Evolutionary conservation across 1,140 invertebrate species (phyloP), one percentile per base, ranked within the genome.

Genomic region (Hydropsyche tenuis): DNA sequence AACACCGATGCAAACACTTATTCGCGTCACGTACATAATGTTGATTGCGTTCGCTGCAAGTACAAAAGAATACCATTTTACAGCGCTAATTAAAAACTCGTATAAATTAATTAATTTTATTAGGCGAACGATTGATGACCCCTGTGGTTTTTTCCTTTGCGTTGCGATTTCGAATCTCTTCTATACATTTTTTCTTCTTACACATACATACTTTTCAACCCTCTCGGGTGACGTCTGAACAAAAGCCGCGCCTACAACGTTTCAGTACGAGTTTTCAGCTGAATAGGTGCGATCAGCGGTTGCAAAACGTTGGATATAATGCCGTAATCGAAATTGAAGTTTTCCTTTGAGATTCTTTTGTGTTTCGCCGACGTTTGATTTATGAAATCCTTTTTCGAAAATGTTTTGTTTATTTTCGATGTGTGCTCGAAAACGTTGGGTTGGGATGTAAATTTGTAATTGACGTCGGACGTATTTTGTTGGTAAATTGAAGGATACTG

Each of bases 161-260:
- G 30, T 37, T 37, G 30, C 30, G 30, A 22, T 53, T 22, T 16
- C 48, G 22, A 22, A 22, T 53, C 48, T 12, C 3, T 6, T 14
- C 16, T 12, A 12, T 22, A 12, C 48, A 6, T 4, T 16, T 16
- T 22, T 16, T 53, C 30, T 37, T 37, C 30, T 37, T 37, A 37
- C 30, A 37, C 30, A 37, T 9, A 37, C 30, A n/a, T n/a, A n/a
- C n/a, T n/a, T 69, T 48, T 69, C 53, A 60, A 68, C 65, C 51
- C 65, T 60, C 62, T 14, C 51, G 25, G 14, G 30, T 37, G 30
- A 37, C 45, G 37, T 45, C 45, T 23, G 56, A 23, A 73, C 73
- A 73, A 73, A 73, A 68, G 72, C 72, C 42, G 12, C 68, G 46
- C 56, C 53, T 62, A 64, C 56, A 75, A 71, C 65, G 70, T 74